A percentile compares a stretch with the other conserved stretches of the same genome.
Evolutionary conservation across 2,797 vertebrate species (phyloP).

Genomic region (Acridotheres tristis): DNA sequence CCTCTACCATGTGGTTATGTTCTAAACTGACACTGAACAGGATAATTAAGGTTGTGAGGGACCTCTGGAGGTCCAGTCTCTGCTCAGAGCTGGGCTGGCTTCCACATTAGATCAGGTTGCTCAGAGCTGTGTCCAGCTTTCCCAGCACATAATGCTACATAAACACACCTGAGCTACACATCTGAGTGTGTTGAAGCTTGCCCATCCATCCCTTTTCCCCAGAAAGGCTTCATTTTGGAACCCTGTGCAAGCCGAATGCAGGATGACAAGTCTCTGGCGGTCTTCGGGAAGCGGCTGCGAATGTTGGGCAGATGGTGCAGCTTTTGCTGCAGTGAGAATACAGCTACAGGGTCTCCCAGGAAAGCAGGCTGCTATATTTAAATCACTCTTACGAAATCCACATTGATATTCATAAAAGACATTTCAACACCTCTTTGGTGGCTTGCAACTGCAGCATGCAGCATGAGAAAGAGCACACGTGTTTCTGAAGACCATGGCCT

Average conservation of each 20-base stretch:
- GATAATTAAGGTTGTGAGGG: neutral
- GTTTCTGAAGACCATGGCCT: neutral
- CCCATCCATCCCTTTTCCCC: neutral
- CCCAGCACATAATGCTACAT: accelerated
- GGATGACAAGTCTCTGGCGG: neutral
- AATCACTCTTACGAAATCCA: constrained; percentile 30
- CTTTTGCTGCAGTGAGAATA: constrained; percentile 35
- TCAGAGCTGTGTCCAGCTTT: neutral
- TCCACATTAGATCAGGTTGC: neutral
- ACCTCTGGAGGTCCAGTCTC: neutral
- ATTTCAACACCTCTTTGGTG: constrained; percentile 9
- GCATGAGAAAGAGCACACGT: neutral
- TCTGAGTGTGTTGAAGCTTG: neutral
- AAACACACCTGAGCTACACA: neutral
- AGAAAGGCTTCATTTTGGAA: neutral
- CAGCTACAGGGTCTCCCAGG: constrained; percentile 40
- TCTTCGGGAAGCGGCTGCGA: neutral
- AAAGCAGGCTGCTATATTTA: constrained; percentile 56
- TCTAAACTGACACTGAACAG: neutral
- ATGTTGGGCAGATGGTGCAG: constrained; percentile 45
- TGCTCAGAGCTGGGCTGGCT: neutral
- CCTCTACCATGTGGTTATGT: neutral
- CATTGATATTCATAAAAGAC: constrained; percentile 48
- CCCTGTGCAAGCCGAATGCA: neutral
- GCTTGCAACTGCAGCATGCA: neutral